Percentiles rank a stretch among this genome's conserved stretches.
Evolutionary conservation across 1,140 invertebrate genomes (phyloP).

Genomic region (Scaptomyza hsui): DNA sequence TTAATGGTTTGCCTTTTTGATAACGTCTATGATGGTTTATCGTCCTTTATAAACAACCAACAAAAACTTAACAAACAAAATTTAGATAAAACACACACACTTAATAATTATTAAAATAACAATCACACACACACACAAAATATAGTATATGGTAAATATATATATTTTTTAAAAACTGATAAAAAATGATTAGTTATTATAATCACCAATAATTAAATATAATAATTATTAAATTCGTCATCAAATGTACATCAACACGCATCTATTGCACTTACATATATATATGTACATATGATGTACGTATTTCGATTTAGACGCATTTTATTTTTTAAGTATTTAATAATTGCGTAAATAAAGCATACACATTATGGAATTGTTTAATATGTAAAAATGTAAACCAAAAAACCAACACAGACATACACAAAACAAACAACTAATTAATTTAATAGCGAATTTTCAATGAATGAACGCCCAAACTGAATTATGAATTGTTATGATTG

Average conservation of each 20-base stretch:
- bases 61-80: slow-evolving; percentile 28
- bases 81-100: slow-evolving; percentile 16
- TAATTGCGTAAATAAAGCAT: slow-evolving; percentile 51
- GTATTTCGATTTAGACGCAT: slow-evolving; percentile 74
- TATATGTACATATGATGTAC: slow-evolving; percentile 7
- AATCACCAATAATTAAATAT: slow-evolving; percentile 45
- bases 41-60: slow-evolving; percentile 62
- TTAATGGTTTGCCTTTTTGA: slow-evolving; percentile 70
- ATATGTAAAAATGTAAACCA: slow-evolving; percentile 42
- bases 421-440: slow-evolving; percentile 44
- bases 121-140: slow-evolving; percentile 23
- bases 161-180: slow-evolving; percentile 67
- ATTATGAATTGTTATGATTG: slow-evolving; percentile 72
- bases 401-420: slow-evolving; percentile 22
- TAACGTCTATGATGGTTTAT: slow-evolving; percentile 72
- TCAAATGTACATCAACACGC: slow-evolving; percentile 27
- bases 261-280: slow-evolving; percentile 1
- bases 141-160: slow-evolving; percentile 50
- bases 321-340: slow-evolving; percentile 80
- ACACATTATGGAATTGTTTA: slow-evolving; percentile 66
- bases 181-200: slow-evolving; percentile 50
- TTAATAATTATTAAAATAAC: slow-evolving; percentile 22
- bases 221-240: slow-evolving; percentile 18
- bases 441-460: slow-evolving; percentile 72
- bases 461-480: slow-evolving; percentile 37